Conservation (phyloP, 2,888 invertebrate species). For the Drosophila monieri region DNA sequence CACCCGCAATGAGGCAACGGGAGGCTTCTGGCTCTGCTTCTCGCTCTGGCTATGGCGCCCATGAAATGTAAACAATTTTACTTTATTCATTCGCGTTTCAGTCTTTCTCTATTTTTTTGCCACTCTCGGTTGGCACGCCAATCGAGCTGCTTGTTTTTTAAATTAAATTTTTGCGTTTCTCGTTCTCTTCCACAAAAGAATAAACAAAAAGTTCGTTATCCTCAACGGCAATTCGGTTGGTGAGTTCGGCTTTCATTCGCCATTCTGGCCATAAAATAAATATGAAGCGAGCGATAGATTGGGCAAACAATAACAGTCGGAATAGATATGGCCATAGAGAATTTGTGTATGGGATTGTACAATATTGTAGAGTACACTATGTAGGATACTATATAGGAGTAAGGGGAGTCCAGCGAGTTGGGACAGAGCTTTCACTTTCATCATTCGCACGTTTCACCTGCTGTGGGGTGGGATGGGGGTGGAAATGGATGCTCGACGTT, state of each 20-base stretch:
- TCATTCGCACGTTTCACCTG: conserved; percentile 54
- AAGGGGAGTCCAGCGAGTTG: conserved; percentile 14
- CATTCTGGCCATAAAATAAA: conserved; percentile 57
- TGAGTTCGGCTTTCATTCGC: conserved; percentile 38
- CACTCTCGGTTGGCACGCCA: conserved; percentile 50
- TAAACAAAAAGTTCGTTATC: conserved; percentile 56
- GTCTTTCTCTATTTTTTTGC: conserved; percentile 7
- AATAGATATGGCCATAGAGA: conserved; percentile 28
- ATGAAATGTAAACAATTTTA: conserved; percentile 38
- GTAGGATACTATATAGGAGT: conserved; percentile 8
- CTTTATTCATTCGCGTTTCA: conserved; percentile 13
- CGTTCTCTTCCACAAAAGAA: conserved; percentile 31
- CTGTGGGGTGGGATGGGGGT: not conserved
- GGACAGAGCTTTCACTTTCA: conserved; percentile 46
- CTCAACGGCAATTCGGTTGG: conserved; percentile 25
- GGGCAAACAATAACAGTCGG: conserved; percentile 43
- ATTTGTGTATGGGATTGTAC: conserved; percentile 3
- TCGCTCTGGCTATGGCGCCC: conserved; percentile 16
- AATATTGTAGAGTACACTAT: not conserved
- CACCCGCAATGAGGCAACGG: conserved; percentile 22
- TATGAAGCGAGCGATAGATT: conserved; percentile 54
- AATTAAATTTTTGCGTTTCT: conserved; percentile 61
- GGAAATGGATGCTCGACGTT: conserved; percentile 39
- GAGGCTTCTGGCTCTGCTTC: conserved; percentile 6
- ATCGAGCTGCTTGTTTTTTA: conserved; percentile 67